Base-by-base conservation (phyloP, 2,888 invertebrate genomes). In the Pammene fasciana region DNA sequence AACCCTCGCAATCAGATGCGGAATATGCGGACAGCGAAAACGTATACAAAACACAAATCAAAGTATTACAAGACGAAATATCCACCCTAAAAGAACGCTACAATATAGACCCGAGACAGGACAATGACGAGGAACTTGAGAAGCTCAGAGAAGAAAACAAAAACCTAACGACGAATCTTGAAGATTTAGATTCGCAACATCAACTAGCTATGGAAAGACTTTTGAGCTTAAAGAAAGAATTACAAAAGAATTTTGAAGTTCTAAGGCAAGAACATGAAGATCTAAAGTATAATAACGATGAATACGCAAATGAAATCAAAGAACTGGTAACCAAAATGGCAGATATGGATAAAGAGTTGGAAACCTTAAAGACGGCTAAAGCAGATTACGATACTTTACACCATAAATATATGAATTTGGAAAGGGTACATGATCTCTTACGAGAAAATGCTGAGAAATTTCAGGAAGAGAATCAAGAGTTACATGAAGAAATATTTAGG, bases 141-240 rank as follows among this genome's bases (percentile, higher is more conserved):
- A 88, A 92, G 50, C 84, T 95, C 0, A 88, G 92, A 76, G 92
- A 93, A 77, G 94, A 95, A 79, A 94, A 94, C 73, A 89, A 87
- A 73, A 93, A 93, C 72, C 87, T 95, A 18, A 91, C 93, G 16
- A 81, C 83, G 6, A 95, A 93, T 75, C 86, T 97, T 65, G 96
- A 96, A 76, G 96, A 96, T 79, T 85, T 97, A 75, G 97, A 97
- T 79, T 93, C 85, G 57, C 96, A 96, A 83, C 96, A 97, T 80
- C 94, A 95, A 77, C 87, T 93, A 76, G 96, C 95, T 0, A 94
- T 96, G 86, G 94, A 94, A 73, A 93, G 92, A 78, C 83, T 94
- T 16, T 78, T 94, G 0, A 79, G 90, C 5, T 77, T 94, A 48
- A 95, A 94, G 76, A 91, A 86, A 55, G 93, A 94, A 59, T 76